Base-by-base conservation (phyloP, 1,140 invertebrate genomes). In the Drosophila novamexicana region DNA sequence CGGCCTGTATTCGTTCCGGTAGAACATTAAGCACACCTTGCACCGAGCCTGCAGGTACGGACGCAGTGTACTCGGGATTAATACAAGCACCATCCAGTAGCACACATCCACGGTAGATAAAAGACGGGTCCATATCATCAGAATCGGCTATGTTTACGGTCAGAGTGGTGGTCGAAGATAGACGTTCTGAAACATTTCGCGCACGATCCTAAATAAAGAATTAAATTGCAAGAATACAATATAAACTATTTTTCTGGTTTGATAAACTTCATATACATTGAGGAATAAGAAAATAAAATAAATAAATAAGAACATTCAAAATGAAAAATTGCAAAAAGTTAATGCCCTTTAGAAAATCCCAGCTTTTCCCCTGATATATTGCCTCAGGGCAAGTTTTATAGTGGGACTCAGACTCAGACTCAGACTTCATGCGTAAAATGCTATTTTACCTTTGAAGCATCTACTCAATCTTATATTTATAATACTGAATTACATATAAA, bases 1-100 rank as follows among this genome's bases (percentile, higher is more conserved):
- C 95, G 0, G 97, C 97, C 93, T 97, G 96, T 58, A 98, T 97
- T 81, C 97, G 96, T 85, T 98, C 97, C 0, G 97, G 97, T n/a
- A 94, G 93, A 22, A 98, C 95, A 61, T 95, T 95, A 1, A 98
- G 93, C 39, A 97, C 95, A 1, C 97, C 97, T 22, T 96, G 95
- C 75, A 97, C 91, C 3, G 96, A 95, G 6, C 97, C 96, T 67
- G 96, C 96, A 7, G 96, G 96, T 29, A 97, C 96, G 95, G 95
- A 94, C 5, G 95, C 94, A 5, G 94, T 94, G 88, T 97, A 97
- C 93, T 97, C 96, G 0, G 96, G 96, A 92, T 97, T 96, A 53
- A 97, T 96, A 84, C 96, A 97, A 36, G 96, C 95, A 5, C 96
- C 96, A 77, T 97, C 96, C 52, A 95, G 93, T 1, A 96, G 92